A percentile compares a stretch with the other conserved stretches of the same genome.
Evolutionary conservation across 1,140 invertebrate genomes (phyloP).

Genomic region (Drosophila jambulina): DNA sequence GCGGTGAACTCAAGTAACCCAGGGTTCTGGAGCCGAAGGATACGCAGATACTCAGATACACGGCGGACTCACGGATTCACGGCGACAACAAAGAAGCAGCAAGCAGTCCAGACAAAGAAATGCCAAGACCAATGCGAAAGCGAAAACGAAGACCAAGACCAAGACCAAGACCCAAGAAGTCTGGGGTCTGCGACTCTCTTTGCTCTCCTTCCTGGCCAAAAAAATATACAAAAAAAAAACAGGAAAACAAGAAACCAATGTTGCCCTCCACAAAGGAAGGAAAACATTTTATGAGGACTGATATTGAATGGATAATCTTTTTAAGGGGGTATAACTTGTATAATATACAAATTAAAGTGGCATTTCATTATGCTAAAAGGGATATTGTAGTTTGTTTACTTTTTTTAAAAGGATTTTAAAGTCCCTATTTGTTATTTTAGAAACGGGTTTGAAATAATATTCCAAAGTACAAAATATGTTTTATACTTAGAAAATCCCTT

Average conservation of each 20-base stretch:
- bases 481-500: no score
- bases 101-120: constrained; percentile 45
- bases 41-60: constrained; percentile 32
- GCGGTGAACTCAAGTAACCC: constrained; percentile 55
- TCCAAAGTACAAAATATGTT: no score
- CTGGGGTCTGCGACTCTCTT: constrained; percentile 27
- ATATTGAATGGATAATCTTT: neutral
- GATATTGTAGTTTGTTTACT: neutral
- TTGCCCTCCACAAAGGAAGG: neutral
- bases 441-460: no score
- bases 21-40: constrained; percentile 44
- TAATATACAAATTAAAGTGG: neutral
- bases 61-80: constrained; percentile 20
- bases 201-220: constrained; percentile 19
- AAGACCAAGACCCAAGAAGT: constrained; percentile 22
- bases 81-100: constrained; percentile 49
- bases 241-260: constrained; percentile 42
- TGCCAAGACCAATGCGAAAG: constrained; percentile 39
- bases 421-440: no score
- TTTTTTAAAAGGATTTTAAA: neutral
- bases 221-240: constrained; percentile 8
- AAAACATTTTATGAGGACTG: neutral
- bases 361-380: neutral
- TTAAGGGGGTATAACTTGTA: neutral
- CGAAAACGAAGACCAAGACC: constrained; percentile 31